phyloP scores from a whole-genome alignment of 1,140 invertebrate genomes.

The Drosophila rufa region DNA sequence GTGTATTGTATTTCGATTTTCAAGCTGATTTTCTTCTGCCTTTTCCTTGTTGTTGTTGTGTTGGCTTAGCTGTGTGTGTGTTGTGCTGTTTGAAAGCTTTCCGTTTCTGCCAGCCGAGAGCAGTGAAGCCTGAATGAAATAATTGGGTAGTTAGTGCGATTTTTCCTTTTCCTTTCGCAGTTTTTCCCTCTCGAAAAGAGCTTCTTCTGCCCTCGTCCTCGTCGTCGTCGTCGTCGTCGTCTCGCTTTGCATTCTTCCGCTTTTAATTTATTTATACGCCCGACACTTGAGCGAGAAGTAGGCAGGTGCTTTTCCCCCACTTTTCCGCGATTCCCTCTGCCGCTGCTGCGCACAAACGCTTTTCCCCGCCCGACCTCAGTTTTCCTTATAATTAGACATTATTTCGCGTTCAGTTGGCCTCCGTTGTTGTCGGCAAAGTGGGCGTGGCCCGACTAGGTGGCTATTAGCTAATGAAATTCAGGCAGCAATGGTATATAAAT shows the following conservation, averaged over 20 bases:
- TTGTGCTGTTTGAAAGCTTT: conserved; percentile 39
- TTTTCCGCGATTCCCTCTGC: conserved; percentile 15
- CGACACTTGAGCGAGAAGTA: conserved; percentile 42
- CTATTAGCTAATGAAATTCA: conserved; percentile 48
- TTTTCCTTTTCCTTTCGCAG: conserved; percentile 41
- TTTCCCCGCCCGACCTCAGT: conserved; percentile 27
- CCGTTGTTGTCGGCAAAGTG: conserved; percentile 33
- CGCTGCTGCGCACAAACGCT: conserved; percentile 45
- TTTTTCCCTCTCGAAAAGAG: conserved; percentile 28
- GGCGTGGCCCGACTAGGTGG: conserved; percentile 36
- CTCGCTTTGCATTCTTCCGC: conserved; percentile 51
- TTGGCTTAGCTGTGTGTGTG: conserved; percentile 4
- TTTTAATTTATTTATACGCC: conserved; percentile 72
- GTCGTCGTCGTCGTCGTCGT: background rate
- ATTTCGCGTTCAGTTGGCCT: conserved; percentile 54
- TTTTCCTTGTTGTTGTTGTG: conserved; percentile 2
- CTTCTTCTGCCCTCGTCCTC: conserved; percentile 2
- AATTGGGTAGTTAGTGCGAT: conserved; percentile 84
- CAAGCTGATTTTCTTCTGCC: conserved; percentile 48
- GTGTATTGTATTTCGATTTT: conserved; percentile 62
- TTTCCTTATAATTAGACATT: conserved; percentile 62
- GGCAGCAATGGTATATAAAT: conserved; percentile 1
- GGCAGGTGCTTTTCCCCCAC: conserved; percentile 18
- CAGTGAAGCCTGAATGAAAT: conserved; percentile 84
- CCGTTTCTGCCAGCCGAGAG: conserved; percentile 44